These are phyloP conservation scores for Centroberyx gerrardi DNA, from an alignment of 2,797 vertebrate genomes.

Conservation along the genomic window DNA sequence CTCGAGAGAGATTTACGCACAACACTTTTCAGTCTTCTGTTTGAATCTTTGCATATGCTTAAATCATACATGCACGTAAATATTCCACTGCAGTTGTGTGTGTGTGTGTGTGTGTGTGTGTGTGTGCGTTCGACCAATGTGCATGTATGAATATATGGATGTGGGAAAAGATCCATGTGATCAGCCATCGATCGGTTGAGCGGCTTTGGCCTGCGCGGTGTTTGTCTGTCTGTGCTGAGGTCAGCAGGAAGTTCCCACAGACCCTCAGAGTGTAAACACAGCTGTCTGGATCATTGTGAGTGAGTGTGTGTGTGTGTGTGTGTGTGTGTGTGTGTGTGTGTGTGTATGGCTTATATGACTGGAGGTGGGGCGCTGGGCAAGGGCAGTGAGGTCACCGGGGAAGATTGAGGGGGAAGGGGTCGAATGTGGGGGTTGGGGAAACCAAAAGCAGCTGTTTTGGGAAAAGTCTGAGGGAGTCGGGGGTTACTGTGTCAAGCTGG, in stretches of 20 bases:
- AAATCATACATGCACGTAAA: too few relatives aligned
- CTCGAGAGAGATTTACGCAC: neutral
- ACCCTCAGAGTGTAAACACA: conserved; percentile 77
- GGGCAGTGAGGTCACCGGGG: conserved; percentile 61
- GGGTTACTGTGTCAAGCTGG: conserved; percentile 43
- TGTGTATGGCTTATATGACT: conserved; percentile 52
- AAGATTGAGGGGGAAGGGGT: neutral
- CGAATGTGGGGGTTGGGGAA: conserved; percentile 5
- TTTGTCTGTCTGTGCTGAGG: conserved; percentile 70
- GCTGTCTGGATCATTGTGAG: conserved; percentile 67
- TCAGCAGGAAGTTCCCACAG: conserved; percentile 79
- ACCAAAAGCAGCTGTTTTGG: conserved; percentile 28
- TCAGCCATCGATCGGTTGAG: conserved; percentile 59
- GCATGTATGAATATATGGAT: neutral
- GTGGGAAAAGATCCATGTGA: conserved; percentile 53
- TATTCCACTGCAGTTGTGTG: neutral
- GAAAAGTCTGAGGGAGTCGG: conserved; percentile 2
- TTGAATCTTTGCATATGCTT: neutral
- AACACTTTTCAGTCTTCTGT: neutral
- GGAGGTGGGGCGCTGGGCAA: conserved; percentile 58
- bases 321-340: conserved; percentile 18
- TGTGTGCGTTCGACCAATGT: neutral
- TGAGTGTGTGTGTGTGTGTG: conserved; percentile 24
- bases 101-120: conserved; percentile 8
- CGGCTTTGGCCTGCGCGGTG: conserved; percentile 8